Conservation (phyloP, 2,797 vertebrate genomes). For the Sebastes taczanowskii region DNA sequence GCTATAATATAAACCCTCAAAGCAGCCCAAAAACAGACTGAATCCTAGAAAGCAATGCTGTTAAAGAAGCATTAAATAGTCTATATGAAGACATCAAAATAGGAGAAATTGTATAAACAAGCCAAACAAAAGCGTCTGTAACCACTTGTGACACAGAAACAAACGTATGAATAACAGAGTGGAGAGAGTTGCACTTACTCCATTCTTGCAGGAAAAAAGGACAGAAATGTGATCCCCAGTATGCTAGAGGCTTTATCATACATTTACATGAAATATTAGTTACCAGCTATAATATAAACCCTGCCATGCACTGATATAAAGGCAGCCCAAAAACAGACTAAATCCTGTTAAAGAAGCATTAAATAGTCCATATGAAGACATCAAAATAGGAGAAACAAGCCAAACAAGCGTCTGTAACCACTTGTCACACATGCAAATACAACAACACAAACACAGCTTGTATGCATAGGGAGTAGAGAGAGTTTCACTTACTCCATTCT, state of each 20-base stretch:
- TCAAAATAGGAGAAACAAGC: not conserved
- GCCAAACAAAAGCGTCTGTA: not conserved
- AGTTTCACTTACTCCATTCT: slow-evolving; percentile 88
- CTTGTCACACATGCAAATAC: not conserved
- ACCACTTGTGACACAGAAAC: not conserved
- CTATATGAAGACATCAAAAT: not conserved
- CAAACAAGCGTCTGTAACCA: not conserved
- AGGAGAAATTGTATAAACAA: not conserved
- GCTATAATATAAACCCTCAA: not conserved
- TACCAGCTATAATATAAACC: not conserved
- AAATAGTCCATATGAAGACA: not conserved
- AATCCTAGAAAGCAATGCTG: not conserved
- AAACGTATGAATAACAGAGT: not conserved
- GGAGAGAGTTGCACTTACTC: slow-evolving; percentile 81
- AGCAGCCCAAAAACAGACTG: not conserved
- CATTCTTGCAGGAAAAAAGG: slow-evolving; percentile 83
- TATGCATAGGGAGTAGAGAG: slow-evolving; percentile 8
- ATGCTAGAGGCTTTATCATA: not conserved
- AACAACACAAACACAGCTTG: not conserved
- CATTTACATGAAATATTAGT: not conserved
- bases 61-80: not conserved
- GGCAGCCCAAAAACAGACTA: not conserved
- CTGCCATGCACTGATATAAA: not conserved
- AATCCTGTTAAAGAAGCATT: not conserved
- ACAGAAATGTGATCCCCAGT: not conserved